Percentiles rank a stretch among this genome's conserved stretches.
phyloP scores from a whole-genome alignment of 1,140 invertebrate species.

The Ooceraea biroi region DNA sequence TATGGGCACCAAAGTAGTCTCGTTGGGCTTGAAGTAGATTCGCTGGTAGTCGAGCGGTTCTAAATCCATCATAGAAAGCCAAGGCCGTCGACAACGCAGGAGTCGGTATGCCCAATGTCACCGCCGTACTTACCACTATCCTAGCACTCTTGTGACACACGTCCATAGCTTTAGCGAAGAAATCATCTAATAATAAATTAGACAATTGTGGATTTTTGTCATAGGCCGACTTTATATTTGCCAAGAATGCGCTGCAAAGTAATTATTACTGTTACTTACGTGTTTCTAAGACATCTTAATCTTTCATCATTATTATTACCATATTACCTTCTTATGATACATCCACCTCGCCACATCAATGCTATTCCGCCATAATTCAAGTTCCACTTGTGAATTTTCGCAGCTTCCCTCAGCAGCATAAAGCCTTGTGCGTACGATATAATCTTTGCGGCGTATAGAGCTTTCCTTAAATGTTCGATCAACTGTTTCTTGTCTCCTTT shows the following conservation, averaged over 20 bases:
- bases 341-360: constrained; percentile 99
- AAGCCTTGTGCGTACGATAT: constrained; percentile 99
- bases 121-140: constrained; percentile 89
- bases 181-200: constrained; percentile 97
- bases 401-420: constrained; percentile 98
- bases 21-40: constrained; percentile 98
- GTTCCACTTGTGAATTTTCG: constrained; percentile 96
- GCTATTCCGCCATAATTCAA: constrained; percentile 99
- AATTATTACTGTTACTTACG: constrained; percentile 12
- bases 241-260: constrained; percentile 93
- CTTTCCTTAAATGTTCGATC: constrained; percentile 91
- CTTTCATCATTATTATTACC: no score
- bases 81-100: constrained; percentile 97
- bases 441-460: constrained; percentile 99
- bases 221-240: constrained; percentile 98
- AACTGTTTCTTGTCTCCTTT: constrained; percentile 93
- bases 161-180: constrained; percentile 95
- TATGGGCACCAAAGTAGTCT: constrained; percentile 99
- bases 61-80: constrained; percentile 99
- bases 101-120: constrained; percentile 94
- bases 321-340: constrained; percentile 97
- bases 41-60: constrained; percentile 93
- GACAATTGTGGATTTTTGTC: constrained; percentile 95
- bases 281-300: neutral
- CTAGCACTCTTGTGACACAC: constrained; percentile 92